A percentile compares a stretch with the other conserved stretches of the same genome.
Conservation (phyloP, 2,888 invertebrate species). For the Limnephilus lunatus region DNA sequence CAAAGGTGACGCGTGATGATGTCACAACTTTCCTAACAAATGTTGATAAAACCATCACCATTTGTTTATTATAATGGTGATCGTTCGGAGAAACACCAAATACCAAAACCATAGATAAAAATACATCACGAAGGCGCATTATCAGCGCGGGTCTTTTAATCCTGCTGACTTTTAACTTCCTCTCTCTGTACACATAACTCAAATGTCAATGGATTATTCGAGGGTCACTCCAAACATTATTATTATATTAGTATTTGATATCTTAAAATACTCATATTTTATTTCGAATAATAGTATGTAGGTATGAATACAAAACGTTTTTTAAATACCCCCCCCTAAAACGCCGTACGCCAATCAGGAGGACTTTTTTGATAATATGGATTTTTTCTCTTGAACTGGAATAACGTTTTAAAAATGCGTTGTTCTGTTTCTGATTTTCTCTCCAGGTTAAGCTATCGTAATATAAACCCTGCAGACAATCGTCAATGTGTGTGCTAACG, state of each 20-base stretch:
- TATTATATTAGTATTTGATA: not conserved
- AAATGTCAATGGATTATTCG: constrained; percentile 55
- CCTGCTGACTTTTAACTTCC: constrained; percentile 52
- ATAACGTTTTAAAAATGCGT: too few species aligned
- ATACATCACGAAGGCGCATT: not conserved
- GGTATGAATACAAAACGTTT: too few species aligned
- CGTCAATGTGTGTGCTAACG: too few species aligned
- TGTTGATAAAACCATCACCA: not conserved
- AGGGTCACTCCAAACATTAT: constrained; percentile 14
- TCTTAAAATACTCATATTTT: not conserved
- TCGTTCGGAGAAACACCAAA: not conserved
- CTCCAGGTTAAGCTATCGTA: too few species aligned
- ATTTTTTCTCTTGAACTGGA: too few species aligned
- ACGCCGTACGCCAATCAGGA: too few species aligned
- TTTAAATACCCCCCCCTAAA: too few species aligned
- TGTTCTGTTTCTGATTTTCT: too few species aligned
- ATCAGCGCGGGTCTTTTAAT: constrained; percentile 28
- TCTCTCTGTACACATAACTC: constrained; percentile 47
- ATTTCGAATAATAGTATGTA: not conserved
- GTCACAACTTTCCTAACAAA: not conserved
- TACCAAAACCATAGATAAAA: constrained; percentile 15
- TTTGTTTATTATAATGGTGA: not conserved
- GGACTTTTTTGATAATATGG: too few species aligned
- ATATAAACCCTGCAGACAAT: too few species aligned
- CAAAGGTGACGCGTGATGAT: not conserved